phyloP scores from a whole-genome alignment of 2,113 vertebrate species.

The Oreotrochilus melanogaster region DNA sequence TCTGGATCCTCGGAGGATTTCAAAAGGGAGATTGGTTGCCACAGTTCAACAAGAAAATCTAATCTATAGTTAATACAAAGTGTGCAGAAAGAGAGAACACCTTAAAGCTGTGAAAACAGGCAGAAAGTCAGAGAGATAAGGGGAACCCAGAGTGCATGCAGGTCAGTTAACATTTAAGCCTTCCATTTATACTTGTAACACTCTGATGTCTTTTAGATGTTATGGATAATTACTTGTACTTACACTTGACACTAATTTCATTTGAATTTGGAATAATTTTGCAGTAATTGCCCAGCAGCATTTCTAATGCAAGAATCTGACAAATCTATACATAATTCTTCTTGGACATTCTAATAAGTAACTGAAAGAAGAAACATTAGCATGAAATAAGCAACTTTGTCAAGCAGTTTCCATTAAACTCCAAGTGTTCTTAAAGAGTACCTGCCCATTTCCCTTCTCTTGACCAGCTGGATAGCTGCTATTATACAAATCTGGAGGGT shows the following conservation, averaged over 20 bases:
- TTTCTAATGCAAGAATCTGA: background rate
- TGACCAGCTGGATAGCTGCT: background rate
- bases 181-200: background rate
- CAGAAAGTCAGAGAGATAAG: background rate
- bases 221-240: background rate
- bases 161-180: background rate
- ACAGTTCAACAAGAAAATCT: slow-evolving; percentile 13
- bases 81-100: background rate
- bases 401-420: background rate
- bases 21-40: background rate
- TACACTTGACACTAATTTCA: background rate
- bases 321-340: background rate
- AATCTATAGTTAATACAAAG: background rate
- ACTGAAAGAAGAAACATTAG: background rate
- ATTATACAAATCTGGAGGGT: background rate
- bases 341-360: background rate
- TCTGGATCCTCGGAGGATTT: background rate
- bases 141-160: background rate
- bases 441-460: background rate
- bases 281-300: background rate
- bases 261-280: background rate
- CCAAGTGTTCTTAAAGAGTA: background rate
- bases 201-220: background rate
- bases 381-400: background rate
- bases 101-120: background rate